phyloP scores from a whole-genome alignment of 2,888 invertebrate species.

The Ennomos erosarius region DNA sequence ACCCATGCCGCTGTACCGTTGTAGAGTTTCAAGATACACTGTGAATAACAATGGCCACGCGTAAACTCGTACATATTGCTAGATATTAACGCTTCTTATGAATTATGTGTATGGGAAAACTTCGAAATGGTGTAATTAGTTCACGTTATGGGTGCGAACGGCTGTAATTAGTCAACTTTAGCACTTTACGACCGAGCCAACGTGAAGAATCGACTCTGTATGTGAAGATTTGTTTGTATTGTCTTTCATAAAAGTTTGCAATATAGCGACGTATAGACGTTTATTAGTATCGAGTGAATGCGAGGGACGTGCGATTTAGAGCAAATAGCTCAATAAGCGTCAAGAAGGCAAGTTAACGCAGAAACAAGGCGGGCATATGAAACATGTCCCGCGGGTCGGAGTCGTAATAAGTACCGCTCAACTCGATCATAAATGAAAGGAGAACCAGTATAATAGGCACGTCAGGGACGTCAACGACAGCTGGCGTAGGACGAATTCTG shows the following conservation, averaged over 20 bases:
- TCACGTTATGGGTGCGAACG: slow-evolving; percentile 43
- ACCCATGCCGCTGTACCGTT: slow-evolving; percentile 68
- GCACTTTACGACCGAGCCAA: slow-evolving; percentile 23
- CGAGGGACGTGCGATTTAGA: slow-evolving; percentile 48
- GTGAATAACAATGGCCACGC: slow-evolving; percentile 66
- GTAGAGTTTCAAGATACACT: slow-evolving; percentile 65
- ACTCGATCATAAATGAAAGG: slow-evolving; percentile 80
- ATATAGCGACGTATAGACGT: slow-evolving; percentile 34
- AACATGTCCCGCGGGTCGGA: slow-evolving; percentile 67
- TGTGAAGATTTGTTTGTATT: slow-evolving; percentile 31
- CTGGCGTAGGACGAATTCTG: slow-evolving; percentile 66
- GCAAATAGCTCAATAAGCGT: slow-evolving; percentile 69
- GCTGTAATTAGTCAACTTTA: slow-evolving; percentile 47
- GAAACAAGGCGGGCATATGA: slow-evolving; percentile 68
- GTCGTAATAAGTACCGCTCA: slow-evolving; percentile 77
- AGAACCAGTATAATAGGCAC: slow-evolving; percentile 67
- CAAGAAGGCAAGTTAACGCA: slow-evolving; percentile 57
- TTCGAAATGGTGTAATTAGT: slow-evolving; percentile 55
- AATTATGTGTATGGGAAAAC: slow-evolving; percentile 56
- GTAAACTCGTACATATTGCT: slow-evolving; percentile 56
- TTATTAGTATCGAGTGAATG: slow-evolving; percentile 41
- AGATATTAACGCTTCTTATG: slow-evolving; percentile 56
- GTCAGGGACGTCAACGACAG: slow-evolving; percentile 73
- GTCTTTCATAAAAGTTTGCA: slow-evolving; percentile 27
- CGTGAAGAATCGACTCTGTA: slow-evolving; percentile 28